Evolutionary conservation across 2,113 vertebrate genomes (phyloP).

Genomic region (Toxostoma redivivum): DNA sequence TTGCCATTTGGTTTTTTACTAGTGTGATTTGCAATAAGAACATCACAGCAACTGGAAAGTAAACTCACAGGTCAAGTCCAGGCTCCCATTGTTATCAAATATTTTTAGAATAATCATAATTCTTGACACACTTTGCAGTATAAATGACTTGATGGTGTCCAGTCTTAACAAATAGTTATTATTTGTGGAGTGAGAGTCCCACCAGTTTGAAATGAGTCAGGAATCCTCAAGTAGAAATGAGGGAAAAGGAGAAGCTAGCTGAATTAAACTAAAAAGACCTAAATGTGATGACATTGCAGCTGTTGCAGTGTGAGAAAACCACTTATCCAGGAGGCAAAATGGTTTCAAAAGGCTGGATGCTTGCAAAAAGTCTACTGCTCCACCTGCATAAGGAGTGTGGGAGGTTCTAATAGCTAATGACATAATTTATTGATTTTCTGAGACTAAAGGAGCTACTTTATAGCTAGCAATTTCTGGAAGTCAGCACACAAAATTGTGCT

Average conservation of each 20-base stretch:
- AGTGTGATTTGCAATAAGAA: background rate
- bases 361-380: background rate
- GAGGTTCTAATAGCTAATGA: background rate
- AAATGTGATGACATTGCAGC: background rate
- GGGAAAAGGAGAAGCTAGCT: background rate
- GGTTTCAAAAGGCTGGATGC: background rate
- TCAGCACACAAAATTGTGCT: slow-evolving; percentile 19
- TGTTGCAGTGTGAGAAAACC: background rate
- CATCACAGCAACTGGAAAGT: background rate
- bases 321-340: background rate
- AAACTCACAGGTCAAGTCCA: background rate
- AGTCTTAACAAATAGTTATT: background rate
- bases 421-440: slow-evolving; percentile 15
- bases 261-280: background rate
- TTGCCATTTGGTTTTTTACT: background rate
- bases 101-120: background rate
- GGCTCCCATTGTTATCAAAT: background rate
- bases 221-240: background rate
- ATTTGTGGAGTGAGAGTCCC: background rate
- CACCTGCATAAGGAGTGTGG: background rate
- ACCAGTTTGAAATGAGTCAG: background rate
- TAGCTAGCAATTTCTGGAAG: background rate
- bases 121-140: background rate
- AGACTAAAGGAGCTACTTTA: background rate
- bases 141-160: background rate